Conservation (phyloP, 2,797 vertebrate genomes). For the Ibycter americanus region DNA sequence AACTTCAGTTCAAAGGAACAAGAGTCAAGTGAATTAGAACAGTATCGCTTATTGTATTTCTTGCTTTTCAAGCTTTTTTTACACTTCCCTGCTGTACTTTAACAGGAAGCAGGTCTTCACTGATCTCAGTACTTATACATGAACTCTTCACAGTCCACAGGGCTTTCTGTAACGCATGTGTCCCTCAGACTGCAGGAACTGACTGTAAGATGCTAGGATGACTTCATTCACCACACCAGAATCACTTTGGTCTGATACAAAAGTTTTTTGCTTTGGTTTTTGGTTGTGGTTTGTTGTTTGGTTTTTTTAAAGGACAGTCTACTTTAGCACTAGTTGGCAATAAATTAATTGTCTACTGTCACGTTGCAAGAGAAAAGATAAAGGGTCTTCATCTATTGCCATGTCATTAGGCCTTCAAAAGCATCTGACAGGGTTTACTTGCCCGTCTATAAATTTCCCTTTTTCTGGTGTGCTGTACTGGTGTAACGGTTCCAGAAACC, state of each 20-base stretch:
- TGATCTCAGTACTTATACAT: not conserved
- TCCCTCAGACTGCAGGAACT: not conserved
- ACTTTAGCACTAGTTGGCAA: not conserved
- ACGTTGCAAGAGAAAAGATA: not conserved
- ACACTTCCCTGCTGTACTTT: not conserved
- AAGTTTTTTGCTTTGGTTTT: not conserved
- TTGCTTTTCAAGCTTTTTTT: not conserved
- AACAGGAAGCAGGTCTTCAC: not conserved
- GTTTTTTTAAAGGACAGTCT: fast-evolving
- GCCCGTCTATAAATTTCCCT: not conserved
- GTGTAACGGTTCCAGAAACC: not conserved
- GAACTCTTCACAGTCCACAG: not conserved
- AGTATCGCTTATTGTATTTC: not conserved
- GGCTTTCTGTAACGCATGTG: not conserved
- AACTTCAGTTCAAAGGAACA: not conserved
- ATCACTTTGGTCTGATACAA: not conserved
- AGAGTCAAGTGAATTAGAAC: not conserved
- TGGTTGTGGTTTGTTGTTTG: too few species aligned
- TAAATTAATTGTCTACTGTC: not conserved
- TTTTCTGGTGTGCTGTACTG: not conserved
- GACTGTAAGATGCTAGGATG: not conserved
- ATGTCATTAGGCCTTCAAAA: not conserved
- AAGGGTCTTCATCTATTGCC: not conserved
- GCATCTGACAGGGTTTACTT: not conserved
- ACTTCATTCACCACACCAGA: not conserved